These are phyloP conservation scores for Drymodes brunneopygia DNA, from an alignment of 2,113 vertebrate species.

Conservation along the genomic window DNA sequence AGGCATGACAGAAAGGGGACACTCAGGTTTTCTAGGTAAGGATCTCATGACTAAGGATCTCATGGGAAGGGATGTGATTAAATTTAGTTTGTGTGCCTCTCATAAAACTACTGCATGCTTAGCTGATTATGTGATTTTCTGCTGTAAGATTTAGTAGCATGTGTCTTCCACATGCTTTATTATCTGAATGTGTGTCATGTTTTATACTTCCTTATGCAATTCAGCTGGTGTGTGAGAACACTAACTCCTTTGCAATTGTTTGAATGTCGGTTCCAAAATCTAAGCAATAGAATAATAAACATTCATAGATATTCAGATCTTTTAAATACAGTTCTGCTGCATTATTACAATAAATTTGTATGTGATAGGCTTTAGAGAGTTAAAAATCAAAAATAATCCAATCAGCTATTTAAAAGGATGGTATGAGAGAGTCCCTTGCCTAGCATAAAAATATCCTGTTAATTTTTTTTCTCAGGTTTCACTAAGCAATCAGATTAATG, in stretches of 20 bases:
- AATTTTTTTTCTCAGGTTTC: background rate
- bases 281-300: background rate
- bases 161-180: background rate
- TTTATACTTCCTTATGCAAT: background rate
- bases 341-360: background rate
- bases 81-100: background rate
- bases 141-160: background rate
- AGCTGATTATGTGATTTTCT: background rate
- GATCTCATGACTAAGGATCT: background rate
- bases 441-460: slow-evolving; percentile 19
- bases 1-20: background rate
- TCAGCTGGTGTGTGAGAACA: background rate
- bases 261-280: background rate
- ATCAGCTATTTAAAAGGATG: slow-evolving; percentile 18
- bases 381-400: slow-evolving; percentile 13
- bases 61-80: background rate
- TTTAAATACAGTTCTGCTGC: background rate
- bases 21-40: background rate
- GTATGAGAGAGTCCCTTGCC: background rate
- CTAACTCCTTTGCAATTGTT: background rate
- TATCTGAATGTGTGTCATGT: background rate
- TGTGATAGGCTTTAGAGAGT: background rate
- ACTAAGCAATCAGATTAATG: slow-evolving; percentile 42
- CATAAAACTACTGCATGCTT: background rate
- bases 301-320: background rate